Base-by-base conservation (phyloP, 2,888 invertebrate genomes). In the Electrophaes corylata region DNA sequence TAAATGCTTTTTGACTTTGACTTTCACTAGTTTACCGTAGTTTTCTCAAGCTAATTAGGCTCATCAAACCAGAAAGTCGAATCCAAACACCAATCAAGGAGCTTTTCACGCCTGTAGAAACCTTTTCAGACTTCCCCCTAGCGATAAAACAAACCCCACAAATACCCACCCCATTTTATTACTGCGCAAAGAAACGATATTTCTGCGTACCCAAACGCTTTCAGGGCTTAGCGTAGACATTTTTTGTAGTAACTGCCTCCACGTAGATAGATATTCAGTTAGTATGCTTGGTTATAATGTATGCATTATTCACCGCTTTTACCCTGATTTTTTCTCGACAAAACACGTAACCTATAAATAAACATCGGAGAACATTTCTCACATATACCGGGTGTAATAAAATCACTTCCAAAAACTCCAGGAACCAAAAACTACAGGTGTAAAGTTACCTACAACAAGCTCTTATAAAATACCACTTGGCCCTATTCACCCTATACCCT, bases 301-400 rank as follows among this genome's bases (percentile, higher is more conserved):
- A 63, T 66, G 64, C 58, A 67, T 67, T 64, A 70, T 71, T 70
- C 67, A 66, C 48, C 53, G 55, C 48, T 62, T 54, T 47, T 31
- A 45, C 56, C 48, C 50, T 57, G 66, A 60, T 66, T 66, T 66
- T 64, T 64, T 49, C 53, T 47, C 47, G 55, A 69, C 66, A 66
- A 56, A 64, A 64, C 61, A 60, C 60, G 49, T 52, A 63, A 65
- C 64, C 62, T 43, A 62, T 66, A 69, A 70, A 29, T 10, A 10
- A 29, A 29, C 10, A n/a, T n/a, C n/a, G n/a, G n/a, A n/a, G n/a
- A n/a, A n/a, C n/a, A n/a, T n/a, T n/a, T n/a, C n/a, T n/a, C n/a
- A n/a, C n/a, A n/a, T n/a, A n/a, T n/a, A n/a, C n/a, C n/a, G n/a
- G n/a, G n/a, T n/a, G n/a, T n/a, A n/a, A n/a, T n/a, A n/a, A n/a